Evolutionary conservation across 2,888 invertebrate species (phyloP), one percentile per base, ranked within the genome.

Genomic region (Tortrix viridana): DNA sequence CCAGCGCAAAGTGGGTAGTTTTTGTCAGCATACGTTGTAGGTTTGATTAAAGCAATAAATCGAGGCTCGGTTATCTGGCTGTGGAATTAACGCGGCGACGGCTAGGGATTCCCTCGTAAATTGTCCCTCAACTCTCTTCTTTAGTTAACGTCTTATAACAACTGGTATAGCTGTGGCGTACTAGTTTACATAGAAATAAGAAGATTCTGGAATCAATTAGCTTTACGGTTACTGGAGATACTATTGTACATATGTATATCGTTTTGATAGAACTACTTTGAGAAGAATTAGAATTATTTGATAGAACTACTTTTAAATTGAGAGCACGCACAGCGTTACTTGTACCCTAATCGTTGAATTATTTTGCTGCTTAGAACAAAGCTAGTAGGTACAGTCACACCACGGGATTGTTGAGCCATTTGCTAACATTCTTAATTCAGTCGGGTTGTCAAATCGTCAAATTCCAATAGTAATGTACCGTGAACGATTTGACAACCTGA

Each of bases 31-130:
- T 80, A 81, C 80, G 81, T 74, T 79, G 79, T 77, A 77, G 78
- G 82, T 86, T 88, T 88, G 87, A 89, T 89, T 88, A 89, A 88
- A 85, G 84, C 79, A 80, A 88, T 88, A 89, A 89, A 89, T 88
- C 81, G 83, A 74, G 74, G 68, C 68, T 72, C 79, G 76, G 84
- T 85, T 89, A 88, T 88, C 88, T 82, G 79, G 79, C 75, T 75
- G 76, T 72, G 79, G 82, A 85, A 85, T 86, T 87, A 85, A 84
- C 82, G 80, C 82, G 81, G 75, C 75, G 81, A 84, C 86, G 79
- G 71, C 71, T 71, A 77, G 72, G 77, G 81, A 81, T 79, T 81
- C 77, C 70, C 72, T 81, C 86, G 84, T 88, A 88, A 88, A 88
- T 88, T 86, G 85, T 80, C 79, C 78, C 79, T 77, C 75, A 79